Conservation (phyloP, 1,140 invertebrate genomes). For the Ostrea denselamellosa region DNA sequence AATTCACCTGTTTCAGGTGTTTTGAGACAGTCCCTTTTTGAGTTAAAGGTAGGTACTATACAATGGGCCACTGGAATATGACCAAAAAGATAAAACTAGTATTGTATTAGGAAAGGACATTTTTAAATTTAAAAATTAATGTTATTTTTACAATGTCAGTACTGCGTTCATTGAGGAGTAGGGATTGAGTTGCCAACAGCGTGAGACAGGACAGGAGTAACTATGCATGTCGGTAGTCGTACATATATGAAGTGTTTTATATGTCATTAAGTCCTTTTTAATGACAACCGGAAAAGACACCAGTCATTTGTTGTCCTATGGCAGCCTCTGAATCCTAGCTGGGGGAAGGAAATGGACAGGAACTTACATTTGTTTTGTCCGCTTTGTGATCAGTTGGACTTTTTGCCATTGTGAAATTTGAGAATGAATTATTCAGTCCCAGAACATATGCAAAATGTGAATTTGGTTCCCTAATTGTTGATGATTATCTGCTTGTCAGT, state of each 20-base stretch:
- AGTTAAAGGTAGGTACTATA: slow-evolving; percentile 29
- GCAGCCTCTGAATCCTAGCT: not conserved
- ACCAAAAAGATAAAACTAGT: slow-evolving; percentile 8
- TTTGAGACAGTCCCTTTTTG: not conserved
- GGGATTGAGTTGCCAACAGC: not conserved
- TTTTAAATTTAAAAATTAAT: not conserved
- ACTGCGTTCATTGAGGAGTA: slow-evolving; percentile 3
- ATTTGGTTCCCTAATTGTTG: not conserved
- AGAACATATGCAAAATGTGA: not conserved
- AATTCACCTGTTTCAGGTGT: not conserved
- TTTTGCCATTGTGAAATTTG: not conserved
- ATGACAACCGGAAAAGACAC: not conserved
- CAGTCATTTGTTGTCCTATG: not conserved
- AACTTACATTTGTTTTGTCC: not conserved
- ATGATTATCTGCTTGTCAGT: not conserved
- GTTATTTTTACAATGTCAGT: not conserved
- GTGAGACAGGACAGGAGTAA: not conserved
- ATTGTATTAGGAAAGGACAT: slow-evolving; percentile 10
- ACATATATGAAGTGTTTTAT: not conserved
- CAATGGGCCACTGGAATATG: not conserved
- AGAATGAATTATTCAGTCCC: not conserved
- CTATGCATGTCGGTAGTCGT: not conserved
- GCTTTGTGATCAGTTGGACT: not conserved
- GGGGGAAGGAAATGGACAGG: not conserved
- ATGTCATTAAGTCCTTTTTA: slow-evolving; percentile 10